Percentiles rank a stretch among this genome's conserved stretches.
Evolutionary conservation across 2,797 vertebrate species (phyloP).

Genomic region (Helarctos malayanus): DNA sequence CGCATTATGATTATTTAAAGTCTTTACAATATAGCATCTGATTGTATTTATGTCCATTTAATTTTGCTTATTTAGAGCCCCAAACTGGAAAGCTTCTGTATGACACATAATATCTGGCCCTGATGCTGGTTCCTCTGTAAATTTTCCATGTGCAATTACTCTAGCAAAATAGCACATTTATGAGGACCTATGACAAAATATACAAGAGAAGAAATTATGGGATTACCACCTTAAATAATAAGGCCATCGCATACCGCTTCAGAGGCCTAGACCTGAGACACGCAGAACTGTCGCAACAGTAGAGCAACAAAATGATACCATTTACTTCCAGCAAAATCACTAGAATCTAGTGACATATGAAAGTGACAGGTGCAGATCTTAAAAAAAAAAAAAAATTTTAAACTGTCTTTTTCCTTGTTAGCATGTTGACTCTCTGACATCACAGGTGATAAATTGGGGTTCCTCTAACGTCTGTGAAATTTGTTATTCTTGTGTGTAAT

Average conservation of each 20-base stretch:
- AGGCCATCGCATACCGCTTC: background rate
- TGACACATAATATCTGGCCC: background rate
- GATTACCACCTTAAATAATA: background rate
- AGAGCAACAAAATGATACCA: background rate
- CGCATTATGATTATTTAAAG: background rate
- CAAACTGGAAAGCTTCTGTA: background rate
- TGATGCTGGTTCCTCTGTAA: background rate
- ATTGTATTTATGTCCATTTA: background rate
- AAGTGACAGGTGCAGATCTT: background rate
- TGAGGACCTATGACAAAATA: background rate
- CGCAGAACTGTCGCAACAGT: background rate
- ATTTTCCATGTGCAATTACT: background rate
- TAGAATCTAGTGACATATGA: background rate
- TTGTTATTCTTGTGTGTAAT: background rate
- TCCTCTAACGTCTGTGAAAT: background rate
- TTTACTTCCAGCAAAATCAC: background rate
- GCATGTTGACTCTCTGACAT: background rate
- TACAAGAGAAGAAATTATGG: background rate
- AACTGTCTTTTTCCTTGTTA: background rate
- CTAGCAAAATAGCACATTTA: background rate
- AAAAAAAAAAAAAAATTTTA: background rate
- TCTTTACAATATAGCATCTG: background rate
- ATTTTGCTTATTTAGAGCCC: slow-evolving; percentile 15
- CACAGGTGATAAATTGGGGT: background rate
- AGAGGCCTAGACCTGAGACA: background rate